These are phyloP conservation scores for Protomyctophum bolini DNA, from an alignment of 2,113 vertebrate genomes.

Conservation along the genomic window DNA sequence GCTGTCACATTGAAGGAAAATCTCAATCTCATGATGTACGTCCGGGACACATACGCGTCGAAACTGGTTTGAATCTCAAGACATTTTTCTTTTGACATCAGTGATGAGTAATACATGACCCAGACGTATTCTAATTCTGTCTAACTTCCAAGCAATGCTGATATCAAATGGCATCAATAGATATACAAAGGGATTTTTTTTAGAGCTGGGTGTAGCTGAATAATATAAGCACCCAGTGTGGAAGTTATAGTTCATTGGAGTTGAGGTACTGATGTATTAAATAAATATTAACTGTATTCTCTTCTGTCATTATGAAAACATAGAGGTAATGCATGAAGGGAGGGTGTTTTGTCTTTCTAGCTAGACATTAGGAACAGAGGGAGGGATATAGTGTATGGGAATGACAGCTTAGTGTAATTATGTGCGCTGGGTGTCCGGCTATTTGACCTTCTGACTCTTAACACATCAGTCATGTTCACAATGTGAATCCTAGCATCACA, in stretches of 20 bases:
- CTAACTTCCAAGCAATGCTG: not conserved
- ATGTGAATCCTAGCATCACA: constrained; percentile 24
- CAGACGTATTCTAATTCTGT: constrained; percentile 1
- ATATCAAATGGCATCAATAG: not conserved
- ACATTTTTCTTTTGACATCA: constrained; percentile 6
- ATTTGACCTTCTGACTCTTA: constrained; percentile 23
- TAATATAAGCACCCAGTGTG: not conserved
- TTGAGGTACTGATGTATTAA: not conserved
- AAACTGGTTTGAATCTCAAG: constrained; percentile 6
- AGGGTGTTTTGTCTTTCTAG: no score
- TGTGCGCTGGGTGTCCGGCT: no score
- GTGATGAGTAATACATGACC: not conserved
- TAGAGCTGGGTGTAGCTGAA: not conserved
- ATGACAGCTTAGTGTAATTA: no score
- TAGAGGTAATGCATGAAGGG: no score
- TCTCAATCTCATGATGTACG: not conserved
- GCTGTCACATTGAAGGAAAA: not conserved
- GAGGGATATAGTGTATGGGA: no score
- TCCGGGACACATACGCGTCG: constrained; percentile 7
- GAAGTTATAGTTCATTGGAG: not conserved
- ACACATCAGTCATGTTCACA: constrained; percentile 25
- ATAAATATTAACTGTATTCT: not conserved
- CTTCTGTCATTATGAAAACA: no score
- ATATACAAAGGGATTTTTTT: not conserved
- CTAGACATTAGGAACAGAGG: no score